Conservation (phyloP, 2,113 vertebrate genomes). For the Zootoca vivipara region DNA sequence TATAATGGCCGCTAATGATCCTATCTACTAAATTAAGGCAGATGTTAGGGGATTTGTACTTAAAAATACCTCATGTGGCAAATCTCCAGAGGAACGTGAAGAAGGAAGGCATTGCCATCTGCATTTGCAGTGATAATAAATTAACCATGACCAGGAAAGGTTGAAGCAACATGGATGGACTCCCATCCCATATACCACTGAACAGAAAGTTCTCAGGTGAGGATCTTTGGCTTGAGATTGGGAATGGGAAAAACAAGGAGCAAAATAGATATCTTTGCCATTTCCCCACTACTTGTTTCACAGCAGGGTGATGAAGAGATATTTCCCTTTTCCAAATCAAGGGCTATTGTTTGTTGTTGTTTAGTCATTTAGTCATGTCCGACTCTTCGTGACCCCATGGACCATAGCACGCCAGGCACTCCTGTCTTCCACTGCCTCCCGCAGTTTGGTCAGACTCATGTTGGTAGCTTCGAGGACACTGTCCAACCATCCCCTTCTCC, state of each 20-base stretch:
- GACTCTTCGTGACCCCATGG: no score
- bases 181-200: conserved; percentile 43
- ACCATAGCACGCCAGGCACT: no score
- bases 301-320: not conserved
- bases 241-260: not conserved
- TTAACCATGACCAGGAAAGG: conserved; percentile 70
- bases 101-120: conserved; percentile 63
- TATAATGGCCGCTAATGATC: conserved; percentile 82
- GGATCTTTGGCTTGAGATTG: conserved; percentile 18
- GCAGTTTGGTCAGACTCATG: no score
- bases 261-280: not conserved
- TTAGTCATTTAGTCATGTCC: no score
- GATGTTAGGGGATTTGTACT: conserved; percentile 82
- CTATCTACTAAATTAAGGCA: conserved; percentile 81
- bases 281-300: not conserved
- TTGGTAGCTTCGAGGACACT: no score
- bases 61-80: conserved; percentile 76
- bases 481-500: no score
- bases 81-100: conserved; percentile 70
- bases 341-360: no score
- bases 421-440: no score
- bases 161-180: conserved; percentile 49
- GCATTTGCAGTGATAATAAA: conserved; percentile 69
- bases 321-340: not conserved
- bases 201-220: conserved; percentile 36